These are phyloP conservation scores for Acheta domesticus DNA, from an alignment of 2,888 invertebrate species.

Conservation along the genomic window DNA sequence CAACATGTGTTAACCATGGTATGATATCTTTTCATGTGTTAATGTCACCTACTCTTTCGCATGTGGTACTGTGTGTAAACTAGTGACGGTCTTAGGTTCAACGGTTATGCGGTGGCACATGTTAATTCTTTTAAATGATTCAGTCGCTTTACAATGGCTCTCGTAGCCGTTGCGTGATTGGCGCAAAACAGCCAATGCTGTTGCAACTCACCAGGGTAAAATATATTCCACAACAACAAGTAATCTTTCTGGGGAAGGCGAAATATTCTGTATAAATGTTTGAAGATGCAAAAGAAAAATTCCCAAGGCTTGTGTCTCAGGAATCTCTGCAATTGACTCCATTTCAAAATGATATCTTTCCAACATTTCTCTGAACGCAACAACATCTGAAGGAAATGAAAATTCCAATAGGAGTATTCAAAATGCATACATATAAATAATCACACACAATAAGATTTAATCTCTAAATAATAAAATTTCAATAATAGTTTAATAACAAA, in stretches of 20 bases:
- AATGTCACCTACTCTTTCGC: too few species aligned
- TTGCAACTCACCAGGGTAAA: slow-evolving; percentile 60
- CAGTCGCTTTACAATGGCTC: too few species aligned
- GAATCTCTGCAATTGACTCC: slow-evolving; percentile 62
- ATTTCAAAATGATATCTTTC: slow-evolving; percentile 67
- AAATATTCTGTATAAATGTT: slow-evolving; percentile 67
- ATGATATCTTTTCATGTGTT: too few species aligned
- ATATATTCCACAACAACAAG: slow-evolving; percentile 61
- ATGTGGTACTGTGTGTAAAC: too few species aligned
- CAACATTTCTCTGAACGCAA: slow-evolving; percentile 59
- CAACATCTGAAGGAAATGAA: slow-evolving; percentile 32
- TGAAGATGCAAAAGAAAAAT: slow-evolving; percentile 65
- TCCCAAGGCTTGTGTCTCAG: slow-evolving; percentile 67
- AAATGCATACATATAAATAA: not conserved
- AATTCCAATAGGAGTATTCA: not conserved
- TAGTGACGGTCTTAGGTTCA: too few species aligned
- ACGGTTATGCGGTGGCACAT: too few species aligned
- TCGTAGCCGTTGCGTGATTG: too few species aligned
- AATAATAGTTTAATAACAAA: not conserved
- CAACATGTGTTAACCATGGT: too few species aligned
- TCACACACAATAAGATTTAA: not conserved
- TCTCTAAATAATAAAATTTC: not conserved
- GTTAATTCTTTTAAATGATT: too few species aligned
- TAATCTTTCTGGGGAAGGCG: slow-evolving; percentile 68
- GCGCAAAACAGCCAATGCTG: not conserved